A percentile compares a stretch with the other conserved stretches of the same genome.
phyloP scores from a whole-genome alignment of 1,140 invertebrate genomes.

The Drosophila equinoxialis region DNA sequence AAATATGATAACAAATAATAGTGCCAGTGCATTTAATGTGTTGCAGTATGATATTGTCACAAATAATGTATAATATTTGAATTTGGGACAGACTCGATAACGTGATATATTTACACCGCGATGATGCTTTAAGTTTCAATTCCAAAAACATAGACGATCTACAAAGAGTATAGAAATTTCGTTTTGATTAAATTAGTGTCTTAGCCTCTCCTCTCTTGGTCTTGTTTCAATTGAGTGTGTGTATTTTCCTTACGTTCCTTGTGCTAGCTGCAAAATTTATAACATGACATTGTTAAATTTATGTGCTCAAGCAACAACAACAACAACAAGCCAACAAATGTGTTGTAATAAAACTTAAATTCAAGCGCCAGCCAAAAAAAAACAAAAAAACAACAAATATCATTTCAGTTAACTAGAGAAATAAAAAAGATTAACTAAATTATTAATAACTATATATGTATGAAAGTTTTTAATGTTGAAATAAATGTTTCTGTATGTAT shows the following conservation, averaged over 20 bases:
- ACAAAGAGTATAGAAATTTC: not conserved
- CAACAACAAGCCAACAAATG: slow-evolving; percentile 18
- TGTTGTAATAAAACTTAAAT: slow-evolving; percentile 73
- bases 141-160: too few species aligned
- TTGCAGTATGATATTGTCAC: too few species aligned
- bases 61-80: too few species aligned
- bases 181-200: not conserved
- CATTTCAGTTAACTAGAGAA: slow-evolving; percentile 6
- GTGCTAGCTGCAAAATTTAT: slow-evolving; percentile 64
- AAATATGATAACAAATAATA: too few species aligned
- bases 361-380: slow-evolving; percentile 55
- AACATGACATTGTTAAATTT: slow-evolving; percentile 79
- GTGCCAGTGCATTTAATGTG: too few species aligned
- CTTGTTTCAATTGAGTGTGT: slow-evolving; percentile 22
- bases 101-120: too few species aligned
- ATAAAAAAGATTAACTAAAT: not conserved
- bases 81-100: too few species aligned
- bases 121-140: too few species aligned
- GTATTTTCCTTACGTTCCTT: slow-evolving; percentile 36
- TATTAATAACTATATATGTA: too few species aligned
- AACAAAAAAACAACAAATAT: slow-evolving; percentile 42
- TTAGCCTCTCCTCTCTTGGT: not conserved
- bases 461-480: too few species aligned
- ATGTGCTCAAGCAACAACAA: slow-evolving; percentile 42
- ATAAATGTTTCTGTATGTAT: too few species aligned